phyloP scores from a whole-genome alignment of 2,113 vertebrate species.

The Amblyornis subalaris region DNA sequence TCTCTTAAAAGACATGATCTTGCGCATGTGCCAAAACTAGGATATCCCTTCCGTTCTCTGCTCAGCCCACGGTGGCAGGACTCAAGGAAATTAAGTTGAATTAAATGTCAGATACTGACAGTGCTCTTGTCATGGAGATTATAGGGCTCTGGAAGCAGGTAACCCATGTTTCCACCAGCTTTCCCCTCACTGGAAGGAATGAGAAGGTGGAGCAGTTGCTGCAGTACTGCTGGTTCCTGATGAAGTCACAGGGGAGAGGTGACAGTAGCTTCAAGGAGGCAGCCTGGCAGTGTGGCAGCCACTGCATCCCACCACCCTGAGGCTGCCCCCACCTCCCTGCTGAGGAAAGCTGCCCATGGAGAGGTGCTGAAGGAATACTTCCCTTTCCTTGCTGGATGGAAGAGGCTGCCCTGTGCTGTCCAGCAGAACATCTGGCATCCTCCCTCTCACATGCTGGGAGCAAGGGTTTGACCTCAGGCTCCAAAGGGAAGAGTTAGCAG shows the following conservation, averaged over 20 bases:
- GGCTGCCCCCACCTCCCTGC: background rate
- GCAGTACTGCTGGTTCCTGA: background rate
- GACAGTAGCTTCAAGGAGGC: background rate
- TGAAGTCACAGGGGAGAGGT: background rate
- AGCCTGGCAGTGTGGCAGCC: background rate
- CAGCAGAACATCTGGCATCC: background rate
- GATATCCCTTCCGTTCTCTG: background rate
- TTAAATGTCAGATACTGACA: background rate
- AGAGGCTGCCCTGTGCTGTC: background rate
- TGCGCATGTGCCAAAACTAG: background rate
- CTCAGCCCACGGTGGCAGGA: background rate
- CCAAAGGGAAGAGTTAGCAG: background rate
- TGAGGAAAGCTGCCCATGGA: background rate
- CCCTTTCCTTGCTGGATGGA: background rate
- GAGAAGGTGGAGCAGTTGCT: background rate
- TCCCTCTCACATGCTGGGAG: fast-evolving
- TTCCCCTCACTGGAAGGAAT: background rate
- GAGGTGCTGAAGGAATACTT: background rate
- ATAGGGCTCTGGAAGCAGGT: background rate
- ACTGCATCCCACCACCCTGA: background rate
- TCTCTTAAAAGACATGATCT: background rate
- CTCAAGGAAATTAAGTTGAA: background rate
- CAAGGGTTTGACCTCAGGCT: background rate
- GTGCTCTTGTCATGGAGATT: background rate
- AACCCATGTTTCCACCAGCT: background rate